A percentile compares a stretch with the other conserved stretches of the same genome.
phyloP scores from a whole-genome alignment of 2,797 vertebrate species.

The Myripristis jacobus region DNA sequence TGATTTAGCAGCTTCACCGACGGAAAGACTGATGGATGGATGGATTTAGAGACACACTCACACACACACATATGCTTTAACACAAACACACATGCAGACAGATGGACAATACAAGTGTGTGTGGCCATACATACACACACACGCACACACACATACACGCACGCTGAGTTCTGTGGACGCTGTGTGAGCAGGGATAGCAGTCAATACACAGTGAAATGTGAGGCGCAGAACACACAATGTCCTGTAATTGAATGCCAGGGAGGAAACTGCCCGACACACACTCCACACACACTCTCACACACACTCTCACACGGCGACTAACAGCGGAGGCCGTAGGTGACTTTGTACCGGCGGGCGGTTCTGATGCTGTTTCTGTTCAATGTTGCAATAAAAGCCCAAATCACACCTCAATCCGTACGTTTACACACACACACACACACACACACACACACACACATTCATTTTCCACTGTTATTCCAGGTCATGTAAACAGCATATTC shows the following conservation, averaged over 20 bases:
- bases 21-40: slow-evolving; percentile 44
- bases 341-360: too few species aligned
- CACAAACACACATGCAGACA: too few species aligned
- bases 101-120: too few species aligned
- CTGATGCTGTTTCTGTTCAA: too few species aligned
- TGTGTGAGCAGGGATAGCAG: slow-evolving; percentile 26
- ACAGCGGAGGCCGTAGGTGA: too few species aligned
- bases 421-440: too few species aligned
- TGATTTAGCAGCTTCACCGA: slow-evolving; percentile 64
- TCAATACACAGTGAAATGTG: slow-evolving; percentile 47
- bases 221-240: slow-evolving; percentile 45
- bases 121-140: too few species aligned
- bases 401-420: too few species aligned
- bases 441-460: too few species aligned
- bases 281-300: not conserved
- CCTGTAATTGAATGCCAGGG: slow-evolving; percentile 37
- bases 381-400: too few species aligned
- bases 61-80: not conserved
- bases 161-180: not conserved
- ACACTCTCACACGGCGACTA: slow-evolving; percentile 38
- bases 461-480: too few species aligned
- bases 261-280: not conserved
- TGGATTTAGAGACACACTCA: slow-evolving; percentile 43
- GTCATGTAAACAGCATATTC: too few species aligned
- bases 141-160: not conserved